Evolutionary conservation across 2,797 vertebrate genomes (phyloP).

Genomic region (Macropus fuliginosus): DNA sequence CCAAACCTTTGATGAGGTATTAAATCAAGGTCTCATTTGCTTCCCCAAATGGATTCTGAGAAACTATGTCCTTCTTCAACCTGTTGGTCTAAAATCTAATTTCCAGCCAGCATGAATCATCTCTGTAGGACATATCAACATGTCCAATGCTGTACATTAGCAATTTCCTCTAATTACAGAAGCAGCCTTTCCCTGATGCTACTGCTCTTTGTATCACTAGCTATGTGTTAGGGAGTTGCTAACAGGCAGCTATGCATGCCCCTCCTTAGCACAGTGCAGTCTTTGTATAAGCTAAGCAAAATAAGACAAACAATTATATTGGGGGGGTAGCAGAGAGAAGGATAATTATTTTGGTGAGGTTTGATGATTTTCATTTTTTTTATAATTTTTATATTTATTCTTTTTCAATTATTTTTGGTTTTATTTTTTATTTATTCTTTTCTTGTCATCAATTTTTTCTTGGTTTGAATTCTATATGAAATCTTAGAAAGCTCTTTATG

Average conservation of each 20-base stretch:
- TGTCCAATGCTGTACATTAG: constrained; percentile 14
- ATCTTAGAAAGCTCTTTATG: not conserved
- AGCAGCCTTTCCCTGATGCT: not conserved
- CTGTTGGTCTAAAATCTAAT: constrained; percentile 49
- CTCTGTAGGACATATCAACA: not conserved
- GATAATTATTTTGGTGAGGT: not conserved
- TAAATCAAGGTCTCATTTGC: constrained; percentile 73
- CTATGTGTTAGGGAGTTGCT: not conserved
- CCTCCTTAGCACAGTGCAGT: constrained; percentile 10
- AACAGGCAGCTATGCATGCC: not conserved
- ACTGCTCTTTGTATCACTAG: constrained; percentile 7
- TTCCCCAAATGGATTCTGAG: constrained; percentile 59
- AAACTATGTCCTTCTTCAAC: constrained; percentile 60
- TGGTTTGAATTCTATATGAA: constrained; percentile 43
- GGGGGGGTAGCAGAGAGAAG: not conserved
- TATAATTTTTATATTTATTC: no score
- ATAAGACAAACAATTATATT: not conserved
- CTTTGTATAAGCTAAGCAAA: constrained; percentile 13
- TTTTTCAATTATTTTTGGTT: not conserved
- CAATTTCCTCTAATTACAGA: constrained; percentile 38
- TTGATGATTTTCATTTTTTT: constrained; percentile 10
- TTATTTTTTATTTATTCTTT: not conserved
- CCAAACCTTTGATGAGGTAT: constrained; percentile 56
- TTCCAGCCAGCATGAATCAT: not conserved
- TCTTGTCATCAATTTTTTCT: not conserved